Evolutionary conservation across 53 echinoderm and acorn worm genomes (phyloP).

Genomic region (Luidia sarsii): DNA sequence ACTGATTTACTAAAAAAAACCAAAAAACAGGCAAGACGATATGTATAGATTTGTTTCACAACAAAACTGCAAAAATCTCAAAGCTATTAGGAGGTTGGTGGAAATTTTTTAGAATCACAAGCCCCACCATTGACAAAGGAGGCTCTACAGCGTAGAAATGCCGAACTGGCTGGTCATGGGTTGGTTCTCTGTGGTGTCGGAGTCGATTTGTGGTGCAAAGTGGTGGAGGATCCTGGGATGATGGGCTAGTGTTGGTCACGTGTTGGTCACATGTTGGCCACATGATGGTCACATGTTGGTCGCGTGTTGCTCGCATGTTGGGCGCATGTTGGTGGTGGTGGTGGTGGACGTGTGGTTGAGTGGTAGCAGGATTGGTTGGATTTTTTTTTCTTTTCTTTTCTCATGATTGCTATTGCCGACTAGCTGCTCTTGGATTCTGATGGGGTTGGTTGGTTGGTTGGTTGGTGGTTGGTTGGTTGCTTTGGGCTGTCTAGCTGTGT

Average conservation of each 20-base stretch:
- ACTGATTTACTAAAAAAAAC: too few species aligned
- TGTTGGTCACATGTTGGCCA: slow-evolving; percentile 16
- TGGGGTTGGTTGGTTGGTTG: not conserved
- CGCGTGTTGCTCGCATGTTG: too few species aligned
- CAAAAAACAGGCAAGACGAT: too few species aligned
- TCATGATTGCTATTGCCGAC: not conserved
- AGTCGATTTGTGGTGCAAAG: too few species aligned
- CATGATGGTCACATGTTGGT: slow-evolving; percentile 34
- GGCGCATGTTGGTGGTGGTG: slow-evolving; percentile 24
- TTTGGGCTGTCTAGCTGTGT: slow-evolving; percentile 22
- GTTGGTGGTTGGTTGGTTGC: slow-evolving; percentile 18
- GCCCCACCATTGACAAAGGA: too few species aligned
- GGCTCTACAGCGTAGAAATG: too few species aligned
- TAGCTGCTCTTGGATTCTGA: slow-evolving; percentile 28
- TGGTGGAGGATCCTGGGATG: not conserved
- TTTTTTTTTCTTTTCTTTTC: not conserved
- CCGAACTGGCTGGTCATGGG: too few species aligned
- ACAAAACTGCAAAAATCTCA: too few species aligned
- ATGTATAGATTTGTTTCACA: too few species aligned
- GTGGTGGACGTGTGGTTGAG: not conserved
- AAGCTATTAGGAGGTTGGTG: too few species aligned
- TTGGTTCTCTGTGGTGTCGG: too few species aligned
- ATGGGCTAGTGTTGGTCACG: not conserved
- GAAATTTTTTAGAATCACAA: too few species aligned
- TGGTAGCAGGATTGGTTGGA: slow-evolving; percentile 18